Percentiles rank a stretch among this genome's conserved stretches.
Evolutionary conservation across 2,888 invertebrate genomes (phyloP).

Genomic region (Asteroscopus sphinx): DNA sequence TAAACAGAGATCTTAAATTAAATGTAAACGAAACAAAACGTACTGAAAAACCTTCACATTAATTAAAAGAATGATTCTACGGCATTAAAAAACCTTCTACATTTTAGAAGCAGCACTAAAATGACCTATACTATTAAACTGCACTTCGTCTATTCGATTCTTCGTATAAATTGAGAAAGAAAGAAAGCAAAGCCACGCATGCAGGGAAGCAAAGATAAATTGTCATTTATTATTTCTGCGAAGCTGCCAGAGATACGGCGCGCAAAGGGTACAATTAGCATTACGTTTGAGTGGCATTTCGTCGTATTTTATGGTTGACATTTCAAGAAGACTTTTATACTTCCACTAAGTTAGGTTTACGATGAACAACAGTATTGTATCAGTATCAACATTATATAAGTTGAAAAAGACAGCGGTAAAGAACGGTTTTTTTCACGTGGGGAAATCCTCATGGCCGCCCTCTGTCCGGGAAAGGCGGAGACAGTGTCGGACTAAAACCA

Average conservation of each 20-base stretch:
- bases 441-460: too few species aligned
- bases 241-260: conserved; percentile 24
- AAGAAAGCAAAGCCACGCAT: conserved; percentile 15
- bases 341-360: too few species aligned
- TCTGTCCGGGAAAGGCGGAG: too few species aligned
- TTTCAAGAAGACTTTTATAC: conserved; percentile 8
- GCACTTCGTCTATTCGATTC: conserved; percentile 18
- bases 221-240: conserved; percentile 34
- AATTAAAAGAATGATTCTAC: background rate
- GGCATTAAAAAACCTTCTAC: background rate
- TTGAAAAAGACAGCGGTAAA: too few species aligned
- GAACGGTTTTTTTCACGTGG: too few species aligned
- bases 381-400: too few species aligned
- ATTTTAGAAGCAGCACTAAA: background rate
- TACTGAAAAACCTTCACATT: too few species aligned
- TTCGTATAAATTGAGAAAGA: conserved; percentile 8
- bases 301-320: conserved; percentile 13
- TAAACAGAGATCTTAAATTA: too few species aligned
- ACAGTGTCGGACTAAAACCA: too few species aligned
- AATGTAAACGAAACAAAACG: too few species aligned
- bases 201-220: conserved; percentile 24
- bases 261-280: conserved; percentile 45
- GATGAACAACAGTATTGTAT: too few species aligned
- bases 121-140: conserved; percentile 14
- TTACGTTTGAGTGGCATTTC: conserved; percentile 28